Percentiles rank a stretch among this genome's conserved stretches.
Evolutionary conservation across 2,113 vertebrate genomes (phyloP).

Genomic region (Mirounga angustirostris): DNA sequence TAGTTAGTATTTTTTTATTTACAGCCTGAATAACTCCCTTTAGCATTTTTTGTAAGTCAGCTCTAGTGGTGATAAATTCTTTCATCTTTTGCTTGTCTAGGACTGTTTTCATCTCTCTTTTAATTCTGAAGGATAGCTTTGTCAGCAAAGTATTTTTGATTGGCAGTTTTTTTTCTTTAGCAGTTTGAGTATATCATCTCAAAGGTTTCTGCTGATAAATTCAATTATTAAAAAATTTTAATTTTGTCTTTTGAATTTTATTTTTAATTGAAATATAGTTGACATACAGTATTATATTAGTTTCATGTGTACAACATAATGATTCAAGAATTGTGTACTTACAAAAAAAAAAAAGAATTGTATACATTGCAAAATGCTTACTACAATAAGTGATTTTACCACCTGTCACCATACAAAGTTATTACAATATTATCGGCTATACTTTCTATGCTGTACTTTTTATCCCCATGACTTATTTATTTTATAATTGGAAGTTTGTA

Average conservation of each 20-base stretch:
- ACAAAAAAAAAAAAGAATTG: neutral
- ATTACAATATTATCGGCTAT: neutral
- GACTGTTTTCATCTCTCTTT: neutral
- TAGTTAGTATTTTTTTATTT: neutral
- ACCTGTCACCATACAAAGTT: neutral
- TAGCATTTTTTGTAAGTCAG: neutral
- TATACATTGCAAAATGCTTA: neutral
- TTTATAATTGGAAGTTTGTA: neutral
- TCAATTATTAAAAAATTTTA: neutral
- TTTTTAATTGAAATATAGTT: neutral
- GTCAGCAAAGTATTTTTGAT: neutral
- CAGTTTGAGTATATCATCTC: neutral
- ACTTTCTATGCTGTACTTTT: neutral
- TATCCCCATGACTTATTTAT: neutral
- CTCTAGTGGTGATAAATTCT: neutral
- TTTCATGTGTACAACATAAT: neutral
- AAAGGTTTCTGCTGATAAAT: neutral
- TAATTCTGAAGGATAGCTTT: neutral
- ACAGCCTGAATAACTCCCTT: neutral
- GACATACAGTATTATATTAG: neutral
- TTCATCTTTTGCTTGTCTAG: neutral
- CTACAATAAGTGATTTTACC: neutral
- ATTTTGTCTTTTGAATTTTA: neutral
- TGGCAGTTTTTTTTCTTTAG: neutral
- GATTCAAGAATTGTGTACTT: neutral